phyloP scores from a whole-genome alignment of 2,888 invertebrate genomes.

The Augochlorella aurata region DNA sequence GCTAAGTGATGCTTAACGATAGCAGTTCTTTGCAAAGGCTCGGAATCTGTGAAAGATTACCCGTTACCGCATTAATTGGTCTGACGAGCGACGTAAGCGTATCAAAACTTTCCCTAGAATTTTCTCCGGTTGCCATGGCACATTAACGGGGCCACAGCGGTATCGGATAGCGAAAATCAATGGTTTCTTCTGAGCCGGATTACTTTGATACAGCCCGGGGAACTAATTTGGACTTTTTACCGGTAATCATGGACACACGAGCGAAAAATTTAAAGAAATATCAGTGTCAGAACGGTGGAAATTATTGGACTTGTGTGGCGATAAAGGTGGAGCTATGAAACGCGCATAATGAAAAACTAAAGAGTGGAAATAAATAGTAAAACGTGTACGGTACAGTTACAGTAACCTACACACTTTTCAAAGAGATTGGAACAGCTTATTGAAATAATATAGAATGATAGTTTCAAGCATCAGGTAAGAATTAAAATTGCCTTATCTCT shows the following conservation, averaged over 20 bases:
- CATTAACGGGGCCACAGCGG: background rate
- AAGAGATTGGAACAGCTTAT: too few relatives aligned
- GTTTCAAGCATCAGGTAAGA: too few relatives aligned
- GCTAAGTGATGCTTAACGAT: slow-evolving; percentile 18
- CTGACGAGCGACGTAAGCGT: background rate
- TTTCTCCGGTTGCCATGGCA: background rate
- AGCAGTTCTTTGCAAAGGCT: background rate
- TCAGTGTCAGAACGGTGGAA: background rate
- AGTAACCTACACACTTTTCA: too few relatives aligned
- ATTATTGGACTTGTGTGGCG: background rate
- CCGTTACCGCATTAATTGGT: slow-evolving; percentile 21
- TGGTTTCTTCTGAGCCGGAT: background rate
- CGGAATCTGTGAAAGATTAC: slow-evolving; percentile 22
- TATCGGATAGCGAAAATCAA: slow-evolving; percentile 1
- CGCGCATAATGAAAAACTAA: background rate
- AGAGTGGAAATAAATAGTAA: background rate
- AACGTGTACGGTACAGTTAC: too few relatives aligned
- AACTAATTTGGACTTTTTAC: background rate
- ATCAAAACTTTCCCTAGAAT: background rate
- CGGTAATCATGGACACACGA: background rate
- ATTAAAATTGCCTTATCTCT: too few relatives aligned
- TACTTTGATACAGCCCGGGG: background rate
- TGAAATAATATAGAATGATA: too few relatives aligned
- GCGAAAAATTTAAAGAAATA: background rate
- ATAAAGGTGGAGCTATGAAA: background rate